A percentile compares a stretch with the other conserved stretches of the same genome.
phyloP scores from a whole-genome alignment of 2,888 invertebrate species.

The Kryphioiulus occultus region DNA sequence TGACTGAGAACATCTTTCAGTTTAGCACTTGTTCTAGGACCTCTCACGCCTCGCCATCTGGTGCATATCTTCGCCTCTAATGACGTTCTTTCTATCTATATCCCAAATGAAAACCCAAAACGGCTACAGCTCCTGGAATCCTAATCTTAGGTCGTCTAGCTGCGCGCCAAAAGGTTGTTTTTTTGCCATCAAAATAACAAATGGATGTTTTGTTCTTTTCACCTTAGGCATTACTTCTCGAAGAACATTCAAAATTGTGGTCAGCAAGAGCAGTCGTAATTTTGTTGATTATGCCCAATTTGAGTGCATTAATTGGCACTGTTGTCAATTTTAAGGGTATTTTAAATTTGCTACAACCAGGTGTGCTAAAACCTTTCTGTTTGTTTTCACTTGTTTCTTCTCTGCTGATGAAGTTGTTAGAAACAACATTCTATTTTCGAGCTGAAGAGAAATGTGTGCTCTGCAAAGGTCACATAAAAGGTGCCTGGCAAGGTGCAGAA shows the following conservation, averaged over 20 bases:
- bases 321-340: no score
- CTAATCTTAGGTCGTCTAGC: constrained; percentile 25
- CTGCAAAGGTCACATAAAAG: no score
- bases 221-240: not conserved
- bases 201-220: constrained; percentile 9
- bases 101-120: not conserved
- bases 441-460: no score
- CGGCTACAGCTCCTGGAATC: constrained; percentile 6
- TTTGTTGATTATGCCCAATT: no score
- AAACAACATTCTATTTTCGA: no score
- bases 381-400: no score
- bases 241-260: not conserved
- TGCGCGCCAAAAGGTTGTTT: not conserved
- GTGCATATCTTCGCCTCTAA: not conserved
- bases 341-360: no score
- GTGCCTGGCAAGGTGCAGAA: no score
- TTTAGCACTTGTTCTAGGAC: not conserved
- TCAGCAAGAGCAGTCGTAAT: not conserved
- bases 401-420: no score
- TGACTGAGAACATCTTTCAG: not conserved
- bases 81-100: constrained; percentile 8
- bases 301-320: no score
- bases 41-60: not conserved
- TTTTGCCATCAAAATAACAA: constrained; percentile 20
- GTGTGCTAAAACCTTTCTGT: no score